Conservation (phyloP, 2,888 invertebrate species). For the Dolichomitus sp. region DNA sequence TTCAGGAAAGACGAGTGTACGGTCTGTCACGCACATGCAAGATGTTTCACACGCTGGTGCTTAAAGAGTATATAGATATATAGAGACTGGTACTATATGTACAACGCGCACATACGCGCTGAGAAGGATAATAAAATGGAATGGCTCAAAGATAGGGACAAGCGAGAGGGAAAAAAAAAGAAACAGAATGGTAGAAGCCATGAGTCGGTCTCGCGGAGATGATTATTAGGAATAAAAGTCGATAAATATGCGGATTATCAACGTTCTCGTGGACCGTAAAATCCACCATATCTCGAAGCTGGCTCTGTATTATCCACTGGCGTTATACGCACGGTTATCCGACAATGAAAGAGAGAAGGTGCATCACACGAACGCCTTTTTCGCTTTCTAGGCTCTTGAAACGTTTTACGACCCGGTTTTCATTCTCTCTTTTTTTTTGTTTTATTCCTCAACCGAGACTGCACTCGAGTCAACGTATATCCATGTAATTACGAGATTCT, state of each 20-base stretch:
- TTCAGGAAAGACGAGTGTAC: slow-evolving; percentile 6
- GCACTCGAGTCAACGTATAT: slow-evolving; percentile 41
- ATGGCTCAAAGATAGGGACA: slow-evolving; percentile 55
- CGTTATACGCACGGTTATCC: slow-evolving; percentile 21
- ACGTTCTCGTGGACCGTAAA: slow-evolving; percentile 72
- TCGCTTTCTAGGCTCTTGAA: slow-evolving; percentile 37
- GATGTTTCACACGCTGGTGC: slow-evolving; percentile 34
- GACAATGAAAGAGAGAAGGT: slow-evolving; percentile 27
- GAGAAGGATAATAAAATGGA: slow-evolving; percentile 46
- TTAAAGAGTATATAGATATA: background rate
- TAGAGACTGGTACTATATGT: slow-evolving; percentile 30
- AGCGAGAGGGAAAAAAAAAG: slow-evolving; percentile 29
- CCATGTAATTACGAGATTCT: slow-evolving; percentile 25
- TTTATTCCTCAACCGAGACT: slow-evolving; percentile 17
- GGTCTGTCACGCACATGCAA: slow-evolving; percentile 30
- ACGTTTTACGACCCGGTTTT: slow-evolving; percentile 76
- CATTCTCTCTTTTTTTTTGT: slow-evolving; percentile 66
- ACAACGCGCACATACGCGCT: slow-evolving; percentile 49
- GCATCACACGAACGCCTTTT: slow-evolving; percentile 41
- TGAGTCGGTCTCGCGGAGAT: slow-evolving; percentile 63
- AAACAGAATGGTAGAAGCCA: slow-evolving; percentile 41
- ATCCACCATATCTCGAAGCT: slow-evolving; percentile 64
- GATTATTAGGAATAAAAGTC: slow-evolving; percentile 77
- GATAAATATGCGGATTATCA: slow-evolving; percentile 81
- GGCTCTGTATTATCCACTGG: slow-evolving; percentile 42